Conservation (phyloP, 2,888 invertebrate species). For the Tenthredo mesomela region DNA sequence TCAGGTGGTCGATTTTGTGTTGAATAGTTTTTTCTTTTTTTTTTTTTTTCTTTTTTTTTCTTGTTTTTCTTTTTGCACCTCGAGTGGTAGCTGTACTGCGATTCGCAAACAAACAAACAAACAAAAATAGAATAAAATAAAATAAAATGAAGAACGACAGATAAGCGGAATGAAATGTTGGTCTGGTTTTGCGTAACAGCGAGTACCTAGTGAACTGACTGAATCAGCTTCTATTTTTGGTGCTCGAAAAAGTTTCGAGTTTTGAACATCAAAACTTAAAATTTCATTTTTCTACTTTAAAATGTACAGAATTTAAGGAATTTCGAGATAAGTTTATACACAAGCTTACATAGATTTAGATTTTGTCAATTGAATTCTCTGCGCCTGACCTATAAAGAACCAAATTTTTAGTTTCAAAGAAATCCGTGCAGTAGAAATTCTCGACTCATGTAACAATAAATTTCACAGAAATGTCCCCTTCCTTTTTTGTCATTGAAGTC, state of each 20-base stretch:
- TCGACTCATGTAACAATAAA: neutral
- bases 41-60: neutral
- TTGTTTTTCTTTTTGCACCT: neutral
- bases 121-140: neutral
- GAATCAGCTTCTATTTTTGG: neutral
- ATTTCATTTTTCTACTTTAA: too few species aligned
- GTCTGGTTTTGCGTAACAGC: neutral
- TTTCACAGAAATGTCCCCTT: neutral
- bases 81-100: neutral
- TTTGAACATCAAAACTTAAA: neutral
- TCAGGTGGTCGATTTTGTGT: neutral
- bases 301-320: too few species aligned
- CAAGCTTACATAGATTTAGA: too few species aligned
- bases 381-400: too few species aligned
- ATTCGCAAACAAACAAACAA: neutral
- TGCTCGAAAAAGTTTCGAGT: neutral
- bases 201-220: neutral
- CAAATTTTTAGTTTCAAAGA: neutral
- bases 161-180: neutral
- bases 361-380: neutral
- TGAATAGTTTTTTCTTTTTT: neutral
- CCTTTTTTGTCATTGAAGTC: constrained; percentile 3
- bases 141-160: neutral
- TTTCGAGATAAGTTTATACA: neutral
- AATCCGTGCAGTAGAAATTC: neutral